A percentile compares a stretch with the other conserved stretches of the same genome.
Conservation (phyloP, 2,797 vertebrate species). For the Buceros bicornis region DNA sequence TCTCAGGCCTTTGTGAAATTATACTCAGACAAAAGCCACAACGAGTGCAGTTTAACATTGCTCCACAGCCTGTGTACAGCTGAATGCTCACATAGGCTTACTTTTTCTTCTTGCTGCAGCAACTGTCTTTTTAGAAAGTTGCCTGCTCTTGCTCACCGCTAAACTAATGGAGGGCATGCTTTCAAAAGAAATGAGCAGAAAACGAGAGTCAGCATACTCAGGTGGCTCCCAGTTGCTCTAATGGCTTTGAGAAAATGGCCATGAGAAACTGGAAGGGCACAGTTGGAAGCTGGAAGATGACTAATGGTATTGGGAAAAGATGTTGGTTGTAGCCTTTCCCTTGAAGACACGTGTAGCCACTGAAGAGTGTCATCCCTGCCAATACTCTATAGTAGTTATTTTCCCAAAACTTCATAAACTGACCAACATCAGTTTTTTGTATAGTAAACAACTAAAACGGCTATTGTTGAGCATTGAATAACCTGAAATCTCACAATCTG, state of each 20-base stretch:
- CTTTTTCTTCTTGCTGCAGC: neutral
- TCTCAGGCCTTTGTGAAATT: slow-evolving; percentile 24
- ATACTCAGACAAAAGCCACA: neutral
- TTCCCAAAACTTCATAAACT: neutral
- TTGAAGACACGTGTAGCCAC: neutral
- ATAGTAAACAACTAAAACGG: neutral
- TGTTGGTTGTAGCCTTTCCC: neutral
- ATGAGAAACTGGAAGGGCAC: neutral
- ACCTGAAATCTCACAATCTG: neutral
- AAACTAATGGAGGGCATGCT: neutral
- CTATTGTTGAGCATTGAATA: neutral
- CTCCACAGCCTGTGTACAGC: slow-evolving; percentile 11
- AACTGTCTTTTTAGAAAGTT: neutral
- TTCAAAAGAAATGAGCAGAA: neutral
- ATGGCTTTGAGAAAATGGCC: neutral
- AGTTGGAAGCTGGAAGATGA: neutral
- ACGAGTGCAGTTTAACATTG: neutral
- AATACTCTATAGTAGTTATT: neutral
- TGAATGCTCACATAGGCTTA: neutral
- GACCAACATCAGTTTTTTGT: neutral
- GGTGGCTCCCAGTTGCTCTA: neutral
- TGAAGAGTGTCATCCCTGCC: neutral
- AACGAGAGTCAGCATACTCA: neutral
- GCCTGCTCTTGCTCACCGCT: neutral
- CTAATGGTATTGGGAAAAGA: neutral